Conservation (phyloP, 2,113 vertebrate genomes). For the Diphyllodes magnificus region DNA sequence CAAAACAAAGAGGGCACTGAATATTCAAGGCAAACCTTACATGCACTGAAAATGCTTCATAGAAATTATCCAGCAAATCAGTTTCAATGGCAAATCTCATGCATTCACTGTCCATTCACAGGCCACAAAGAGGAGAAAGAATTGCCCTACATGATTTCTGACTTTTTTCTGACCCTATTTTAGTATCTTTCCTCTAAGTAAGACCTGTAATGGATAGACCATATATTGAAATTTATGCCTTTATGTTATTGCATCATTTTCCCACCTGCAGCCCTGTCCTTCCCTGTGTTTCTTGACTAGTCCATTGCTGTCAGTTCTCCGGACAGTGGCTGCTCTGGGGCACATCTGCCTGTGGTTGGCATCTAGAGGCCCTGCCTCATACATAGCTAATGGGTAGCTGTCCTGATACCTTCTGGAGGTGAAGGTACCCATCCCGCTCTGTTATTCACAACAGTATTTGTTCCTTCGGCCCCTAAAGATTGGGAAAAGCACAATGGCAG, state of each 20-base stretch:
- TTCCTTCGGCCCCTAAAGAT: not conserved
- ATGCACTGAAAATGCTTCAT: not conserved
- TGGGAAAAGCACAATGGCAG: not conserved
- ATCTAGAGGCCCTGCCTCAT: not conserved
- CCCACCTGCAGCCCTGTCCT: not conserved
- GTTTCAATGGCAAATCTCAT: not conserved
- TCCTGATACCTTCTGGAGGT: not conserved
- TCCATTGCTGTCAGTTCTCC: not conserved
- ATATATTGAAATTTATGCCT: not conserved
- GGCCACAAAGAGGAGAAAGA: not conserved
- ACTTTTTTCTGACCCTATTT: not conserved
- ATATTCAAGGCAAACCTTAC: conserved; percentile 28
- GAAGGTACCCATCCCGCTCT: not conserved
- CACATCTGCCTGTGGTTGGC: not conserved
- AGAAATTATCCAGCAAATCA: not conserved
- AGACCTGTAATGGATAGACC: not conserved
- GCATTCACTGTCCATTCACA: not conserved
- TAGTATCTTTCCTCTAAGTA: not conserved
- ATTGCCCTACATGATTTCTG: not conserved
- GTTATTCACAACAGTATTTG: not conserved
- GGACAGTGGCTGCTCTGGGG: not conserved
- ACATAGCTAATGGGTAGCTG: not conserved
- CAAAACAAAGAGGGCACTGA: conserved; percentile 40
- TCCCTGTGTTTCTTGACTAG: not conserved
- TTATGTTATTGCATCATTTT: not conserved